These are phyloP conservation scores for Neopipo cinnamomea DNA, from an alignment of 2,113 vertebrate genomes.

Conservation along the genomic window DNA sequence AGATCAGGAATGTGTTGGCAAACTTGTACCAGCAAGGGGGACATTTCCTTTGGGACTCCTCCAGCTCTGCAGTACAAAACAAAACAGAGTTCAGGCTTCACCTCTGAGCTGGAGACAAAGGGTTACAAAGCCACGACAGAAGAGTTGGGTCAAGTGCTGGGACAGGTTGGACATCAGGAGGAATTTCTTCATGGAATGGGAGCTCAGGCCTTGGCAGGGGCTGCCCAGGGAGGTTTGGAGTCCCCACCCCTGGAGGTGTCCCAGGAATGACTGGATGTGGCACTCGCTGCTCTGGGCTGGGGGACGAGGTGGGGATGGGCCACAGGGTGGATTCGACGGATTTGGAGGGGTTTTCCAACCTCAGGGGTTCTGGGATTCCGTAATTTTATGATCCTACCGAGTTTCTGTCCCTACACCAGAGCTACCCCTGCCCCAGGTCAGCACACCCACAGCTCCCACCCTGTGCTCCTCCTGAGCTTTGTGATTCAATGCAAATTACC, in stretches of 20 bases:
- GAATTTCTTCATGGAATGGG: not conserved
- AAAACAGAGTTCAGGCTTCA: not conserved
- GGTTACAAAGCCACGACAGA: accelerated
- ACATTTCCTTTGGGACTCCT: slow-evolving; percentile 95
- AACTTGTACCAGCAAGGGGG: slow-evolving; percentile 99
- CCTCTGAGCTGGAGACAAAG: not conserved
- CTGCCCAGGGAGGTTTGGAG: not conserved
- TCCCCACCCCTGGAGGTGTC: not conserved
- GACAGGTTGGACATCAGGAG: not conserved
- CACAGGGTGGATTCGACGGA: accelerated
- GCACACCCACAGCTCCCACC: accelerated
- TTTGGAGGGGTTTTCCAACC: not conserved
- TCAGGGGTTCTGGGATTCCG: not conserved
- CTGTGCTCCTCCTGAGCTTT: not conserved
- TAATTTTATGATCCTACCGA: not conserved
- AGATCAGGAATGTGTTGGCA: slow-evolving; percentile 92
- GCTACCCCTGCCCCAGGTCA: not conserved
- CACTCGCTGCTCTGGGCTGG: not conserved
- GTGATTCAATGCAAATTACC: not conserved
- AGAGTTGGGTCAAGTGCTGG: not conserved
- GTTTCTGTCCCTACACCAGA: not conserved
- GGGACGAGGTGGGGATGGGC: accelerated
- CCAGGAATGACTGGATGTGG: accelerated
- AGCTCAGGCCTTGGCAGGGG: not conserved
- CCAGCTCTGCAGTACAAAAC: slow-evolving; percentile 81